Evolutionary conservation across 2,797 vertebrate genomes (phyloP).

Genomic region (Anisognathus igniventris): DNA sequence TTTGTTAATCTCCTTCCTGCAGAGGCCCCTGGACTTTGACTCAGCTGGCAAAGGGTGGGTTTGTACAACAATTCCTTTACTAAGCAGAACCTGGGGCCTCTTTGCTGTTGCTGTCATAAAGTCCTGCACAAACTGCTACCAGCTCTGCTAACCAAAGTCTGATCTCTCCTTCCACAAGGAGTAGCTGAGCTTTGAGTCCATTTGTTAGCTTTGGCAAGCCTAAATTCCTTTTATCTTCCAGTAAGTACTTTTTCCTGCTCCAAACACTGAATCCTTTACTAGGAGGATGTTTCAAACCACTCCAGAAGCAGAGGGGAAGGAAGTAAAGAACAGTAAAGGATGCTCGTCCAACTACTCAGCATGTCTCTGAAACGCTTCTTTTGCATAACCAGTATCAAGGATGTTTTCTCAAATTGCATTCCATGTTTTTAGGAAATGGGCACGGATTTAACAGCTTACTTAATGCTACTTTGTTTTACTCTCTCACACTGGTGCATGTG

Average conservation of each 20-base stretch:
- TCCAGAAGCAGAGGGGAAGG: not conserved
- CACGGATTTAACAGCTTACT: constrained; percentile 16
- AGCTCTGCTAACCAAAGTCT: not conserved
- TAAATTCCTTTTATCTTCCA: constrained; percentile 42
- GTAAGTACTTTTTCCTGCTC: not conserved
- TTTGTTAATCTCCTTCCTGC: constrained; percentile 4
- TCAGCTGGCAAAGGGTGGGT: not conserved
- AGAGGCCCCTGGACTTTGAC: not conserved
- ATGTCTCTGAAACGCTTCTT: constrained; percentile 18
- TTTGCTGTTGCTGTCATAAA: not conserved
- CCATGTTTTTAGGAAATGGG: constrained; percentile 10
- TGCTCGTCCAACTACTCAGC: not conserved
- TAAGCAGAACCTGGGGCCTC: not conserved
- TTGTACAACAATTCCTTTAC: not conserved
- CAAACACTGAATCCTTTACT: constrained; percentile 8
- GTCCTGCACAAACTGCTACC: not conserved
- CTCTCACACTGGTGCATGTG: not conserved
- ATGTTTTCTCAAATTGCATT: not conserved
- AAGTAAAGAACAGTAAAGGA: constrained; percentile 24
- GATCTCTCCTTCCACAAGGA: not conserved
- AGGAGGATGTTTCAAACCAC: constrained; percentile 29
- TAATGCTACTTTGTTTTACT: not conserved
- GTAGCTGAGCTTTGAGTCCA: not conserved
- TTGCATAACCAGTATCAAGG: not conserved
- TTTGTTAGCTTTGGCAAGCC: constrained; percentile 16